Evolutionary conservation across 2,888 invertebrate genomes (phyloP).

Genomic region (Cremastobaeus sp.): DNA sequence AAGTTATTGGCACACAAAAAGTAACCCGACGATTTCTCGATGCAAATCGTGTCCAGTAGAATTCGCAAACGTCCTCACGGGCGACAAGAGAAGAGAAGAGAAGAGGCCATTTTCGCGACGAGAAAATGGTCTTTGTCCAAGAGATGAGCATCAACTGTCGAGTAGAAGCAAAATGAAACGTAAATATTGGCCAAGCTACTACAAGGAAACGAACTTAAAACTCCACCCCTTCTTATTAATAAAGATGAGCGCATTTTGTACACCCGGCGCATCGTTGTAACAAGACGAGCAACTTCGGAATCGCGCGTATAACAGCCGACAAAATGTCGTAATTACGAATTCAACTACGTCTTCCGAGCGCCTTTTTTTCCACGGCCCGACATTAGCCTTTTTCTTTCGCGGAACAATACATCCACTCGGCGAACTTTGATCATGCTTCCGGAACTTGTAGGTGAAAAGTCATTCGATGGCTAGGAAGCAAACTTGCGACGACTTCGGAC

Average conservation of each 20-base stretch:
- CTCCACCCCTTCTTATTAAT: constrained; percentile 68
- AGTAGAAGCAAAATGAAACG: constrained; percentile 70
- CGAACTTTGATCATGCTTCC: constrained; percentile 24
- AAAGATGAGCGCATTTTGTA: constrained; percentile 70
- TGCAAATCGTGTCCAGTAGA: constrained; percentile 25
- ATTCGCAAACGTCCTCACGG: constrained; percentile 28
- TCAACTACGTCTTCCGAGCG: constrained; percentile 31
- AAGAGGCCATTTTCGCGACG: constrained; percentile 18
- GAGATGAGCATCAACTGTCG: constrained; percentile 64
- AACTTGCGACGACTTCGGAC: constrained; percentile 2
- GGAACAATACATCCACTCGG: constrained; percentile 25
- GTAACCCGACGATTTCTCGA: constrained; percentile 14
- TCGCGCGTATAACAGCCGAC: constrained; percentile 60
- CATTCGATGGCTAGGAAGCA: constrained; percentile 8
- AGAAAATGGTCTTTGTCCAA: constrained; percentile 38
- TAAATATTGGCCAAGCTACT: constrained; percentile 71
- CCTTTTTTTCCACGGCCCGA: constrained; percentile 1
- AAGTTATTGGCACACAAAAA: no score
- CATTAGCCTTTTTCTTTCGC: constrained; percentile 20
- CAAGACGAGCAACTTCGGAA: constrained; percentile 61
- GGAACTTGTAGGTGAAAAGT: constrained; percentile 34
- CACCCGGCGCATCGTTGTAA: constrained; percentile 64
- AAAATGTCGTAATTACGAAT: constrained; percentile 61
- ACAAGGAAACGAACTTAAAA: constrained; percentile 67
- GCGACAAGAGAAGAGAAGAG: constrained; percentile 24